Base-by-base conservation (phyloP, 1,140 invertebrate genomes). In the Belonocnema kinseyi region DNA sequence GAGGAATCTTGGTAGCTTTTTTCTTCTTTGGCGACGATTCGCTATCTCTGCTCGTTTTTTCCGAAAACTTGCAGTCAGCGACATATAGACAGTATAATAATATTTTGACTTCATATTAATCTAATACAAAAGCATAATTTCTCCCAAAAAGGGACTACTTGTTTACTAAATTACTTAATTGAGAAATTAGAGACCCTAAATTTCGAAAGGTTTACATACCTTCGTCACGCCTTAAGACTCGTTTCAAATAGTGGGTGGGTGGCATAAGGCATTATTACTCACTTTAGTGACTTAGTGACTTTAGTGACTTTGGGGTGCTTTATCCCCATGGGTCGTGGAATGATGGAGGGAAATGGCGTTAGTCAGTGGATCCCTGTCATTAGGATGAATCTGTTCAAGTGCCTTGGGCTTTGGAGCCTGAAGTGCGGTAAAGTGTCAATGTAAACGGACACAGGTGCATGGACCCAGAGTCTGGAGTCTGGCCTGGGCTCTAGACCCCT, bases 381-480 rank as follows among this genome's bases (percentile, higher is more conserved):
- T 46, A 46, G 40, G 40, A 46, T 46, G 40, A 46, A 46, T 46
- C 40, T 46, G 40, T 56, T 56, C 54, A 56, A 56, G 54, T 56
- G 54, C 17, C 54, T 56, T 10, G 17, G 54, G 54, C 10, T n/a
- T 19, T 54, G 0, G 16, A 54, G 53, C 6, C 8, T 21, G 17
- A n/a, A 19, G 54, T 56, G 8, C 8, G 19, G 17, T 56, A 56
- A 56, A 56, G 8, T 56, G n/a, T 56, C 17, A 56, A 56, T 56
- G 54, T 56, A 56, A 56, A 56, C 54, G 8, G 54, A 56, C 54
- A 56, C 54, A 56, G 54, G 54, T 56, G 54, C 54, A 56, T 19
- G 17, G 17, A 21, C 5, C 17, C 21, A 21, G 21, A 56, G 54
- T 56, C 10, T 46, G 0, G 40, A 26, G 21, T 26, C 40, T 46